Base-by-base conservation (phyloP, 2,113 vertebrate genomes). In the Psittacus erithacus region DNA sequence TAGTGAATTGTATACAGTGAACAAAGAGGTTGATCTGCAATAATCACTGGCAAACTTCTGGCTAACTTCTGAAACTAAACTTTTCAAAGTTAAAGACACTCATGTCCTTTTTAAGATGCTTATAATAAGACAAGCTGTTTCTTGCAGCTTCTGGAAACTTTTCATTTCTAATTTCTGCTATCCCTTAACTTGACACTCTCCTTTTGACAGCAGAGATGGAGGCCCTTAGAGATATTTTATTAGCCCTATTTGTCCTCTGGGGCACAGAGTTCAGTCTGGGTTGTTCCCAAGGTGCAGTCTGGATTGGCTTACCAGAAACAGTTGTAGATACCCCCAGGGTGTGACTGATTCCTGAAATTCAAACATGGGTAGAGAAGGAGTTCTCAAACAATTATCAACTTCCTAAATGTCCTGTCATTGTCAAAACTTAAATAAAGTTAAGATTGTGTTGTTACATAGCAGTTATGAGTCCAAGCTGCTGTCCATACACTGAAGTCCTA, bases 211-310 rank as follows among this genome's bases (percentile, higher is more conserved):
- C 2, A 44, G 60, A 28, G 13, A 9, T 24, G 5, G 11, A 80
- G 5, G 4, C 8, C 25, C 5, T 71, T 17, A 57, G 28, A 38
- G 25, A 2, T 28, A 7, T 46, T 35, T 68, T 1, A 6, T 52
- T 38, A 69, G 7, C 7, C 9, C 2, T 17, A 1, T 63, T 38
- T 59, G 28, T 50, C 55, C 52, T 62, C 41, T 65, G 44, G 27
- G 44, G 2, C 15, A 49, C 13, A 17, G 39, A n/a, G 18, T 46
- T 11, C 6, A 17, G 20, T 17, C 28, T 39, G 17, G 1, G 0
- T 29, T 16, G 7, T 11, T 57, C 4, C 19, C 3, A 55, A 7
- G 5, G 13, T 65, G 15, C 80, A 3, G n/a, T 44, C 33, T 52
- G 27, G 7, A 27, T 10, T 73, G 3, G 1, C 17, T 65, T 4